Evolutionary conservation across 2,797 vertebrate species (phyloP).

Genomic region (Gymnothorax reevesii): DNA sequence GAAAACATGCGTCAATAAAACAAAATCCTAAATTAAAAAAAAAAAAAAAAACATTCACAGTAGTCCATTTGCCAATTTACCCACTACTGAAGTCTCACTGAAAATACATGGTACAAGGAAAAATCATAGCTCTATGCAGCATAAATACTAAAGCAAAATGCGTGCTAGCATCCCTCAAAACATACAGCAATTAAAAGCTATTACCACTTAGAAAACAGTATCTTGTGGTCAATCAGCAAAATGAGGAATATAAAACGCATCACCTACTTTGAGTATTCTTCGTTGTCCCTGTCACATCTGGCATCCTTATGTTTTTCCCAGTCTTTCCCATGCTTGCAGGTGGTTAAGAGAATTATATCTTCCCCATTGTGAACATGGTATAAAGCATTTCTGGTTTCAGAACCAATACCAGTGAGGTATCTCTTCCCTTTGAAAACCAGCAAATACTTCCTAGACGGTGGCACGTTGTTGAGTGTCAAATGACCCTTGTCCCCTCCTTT

Average conservation of each 20-base stretch:
- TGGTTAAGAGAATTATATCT: slow-evolving; percentile 78
- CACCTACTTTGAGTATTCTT: slow-evolving; percentile 81
- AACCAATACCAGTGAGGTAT: slow-evolving; percentile 81
- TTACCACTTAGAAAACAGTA: not conserved
- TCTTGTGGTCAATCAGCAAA: slow-evolving; percentile 19
- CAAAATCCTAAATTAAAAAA: not conserved
- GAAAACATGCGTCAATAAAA: too few species aligned
- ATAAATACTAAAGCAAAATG: not conserved
- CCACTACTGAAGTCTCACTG: not conserved
- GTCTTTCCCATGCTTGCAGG: slow-evolving; percentile 81
- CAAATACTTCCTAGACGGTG: slow-evolving; percentile 74
- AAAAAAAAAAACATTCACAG: too few species aligned
- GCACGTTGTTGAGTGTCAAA: slow-evolving; percentile 64
- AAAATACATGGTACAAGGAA: not conserved
- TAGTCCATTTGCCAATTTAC: not conserved
- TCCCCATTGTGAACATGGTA: slow-evolving; percentile 80
- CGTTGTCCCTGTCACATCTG: slow-evolving; percentile 73
- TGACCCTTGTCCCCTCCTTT: slow-evolving; percentile 68
- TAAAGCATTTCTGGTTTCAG: slow-evolving; percentile 81
- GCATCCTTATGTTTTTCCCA: slow-evolving; percentile 81
- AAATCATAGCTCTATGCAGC: not conserved
- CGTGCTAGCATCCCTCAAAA: not conserved
- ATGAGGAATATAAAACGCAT: slow-evolving; percentile 15
- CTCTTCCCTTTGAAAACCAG: slow-evolving; percentile 82
- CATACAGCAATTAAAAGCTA: not conserved